These are phyloP conservation scores for Bombus difficillimus DNA, from an alignment of 1,140 invertebrate species.

Conservation along the genomic window DNA sequence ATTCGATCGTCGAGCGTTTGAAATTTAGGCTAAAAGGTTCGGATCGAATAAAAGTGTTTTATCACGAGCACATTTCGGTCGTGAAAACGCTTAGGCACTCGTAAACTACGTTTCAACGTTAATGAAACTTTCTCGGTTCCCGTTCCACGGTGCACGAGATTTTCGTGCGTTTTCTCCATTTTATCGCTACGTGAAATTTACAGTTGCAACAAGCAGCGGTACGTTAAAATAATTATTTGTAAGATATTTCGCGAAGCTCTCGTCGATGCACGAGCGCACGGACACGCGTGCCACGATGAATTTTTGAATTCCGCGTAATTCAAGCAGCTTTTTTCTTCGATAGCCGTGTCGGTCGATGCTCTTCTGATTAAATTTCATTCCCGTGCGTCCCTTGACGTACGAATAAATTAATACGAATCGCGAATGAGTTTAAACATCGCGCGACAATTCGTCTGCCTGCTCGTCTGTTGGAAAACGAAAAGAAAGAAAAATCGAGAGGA, in stretches of 20 bases:
- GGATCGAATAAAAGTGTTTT: slow-evolving; percentile 34
- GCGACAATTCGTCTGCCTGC: slow-evolving; percentile 13
- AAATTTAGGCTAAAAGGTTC: slow-evolving; percentile 25
- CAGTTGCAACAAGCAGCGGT: background rate
- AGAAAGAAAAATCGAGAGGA: background rate
- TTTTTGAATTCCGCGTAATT: background rate
- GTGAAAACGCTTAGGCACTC: background rate
- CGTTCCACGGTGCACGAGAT: too few species aligned
- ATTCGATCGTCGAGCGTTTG: background rate
- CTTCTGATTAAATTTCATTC: slow-evolving; percentile 11
- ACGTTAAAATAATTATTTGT: background rate
- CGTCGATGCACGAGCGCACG: background rate
- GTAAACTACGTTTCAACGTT: slow-evolving; percentile 24
- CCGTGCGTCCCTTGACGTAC: slow-evolving; percentile 17
- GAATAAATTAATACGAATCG: slow-evolving; percentile 52
- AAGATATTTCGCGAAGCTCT: background rate
- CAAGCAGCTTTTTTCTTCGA: background rate
- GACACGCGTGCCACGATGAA: background rate
- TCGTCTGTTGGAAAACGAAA: background rate
- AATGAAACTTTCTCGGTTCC: too few species aligned
- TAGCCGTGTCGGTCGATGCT: background rate
- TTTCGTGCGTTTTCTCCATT: background rate
- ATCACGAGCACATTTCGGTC: slow-evolving; percentile 42
- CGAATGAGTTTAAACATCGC: background rate
- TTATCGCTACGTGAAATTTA: background rate